These are phyloP conservation scores for Micropoecilia bifurca DNA, from an alignment of 2,797 vertebrate species.

Conservation along the genomic window DNA sequence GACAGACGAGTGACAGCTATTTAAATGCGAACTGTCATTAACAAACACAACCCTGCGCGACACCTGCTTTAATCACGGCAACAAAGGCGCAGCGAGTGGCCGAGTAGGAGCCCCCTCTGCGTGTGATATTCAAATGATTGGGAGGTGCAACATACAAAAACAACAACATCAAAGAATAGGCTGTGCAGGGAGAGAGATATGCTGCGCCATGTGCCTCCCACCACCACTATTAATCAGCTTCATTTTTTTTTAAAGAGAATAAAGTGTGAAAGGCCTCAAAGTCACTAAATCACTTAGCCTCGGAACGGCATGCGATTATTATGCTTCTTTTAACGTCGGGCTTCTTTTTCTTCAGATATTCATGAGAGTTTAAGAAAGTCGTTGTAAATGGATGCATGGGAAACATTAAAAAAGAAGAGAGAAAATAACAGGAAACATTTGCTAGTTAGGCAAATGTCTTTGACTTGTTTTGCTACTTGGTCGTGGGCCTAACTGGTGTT, in stretches of 20 bases:
- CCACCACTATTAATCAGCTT: constrained; percentile 76
- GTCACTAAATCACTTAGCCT: constrained; percentile 60
- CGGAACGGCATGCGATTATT: constrained; percentile 30
- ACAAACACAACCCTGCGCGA: constrained; percentile 82
- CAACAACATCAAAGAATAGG: constrained; percentile 90
- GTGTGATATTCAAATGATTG: constrained; percentile 94
- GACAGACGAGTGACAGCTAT: constrained; percentile 83
- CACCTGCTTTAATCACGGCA: constrained; percentile 86
- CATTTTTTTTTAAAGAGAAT: constrained; percentile 79
- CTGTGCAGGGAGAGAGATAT: constrained; percentile 48
- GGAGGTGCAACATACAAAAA: constrained; percentile 79
- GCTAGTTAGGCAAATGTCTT: neutral
- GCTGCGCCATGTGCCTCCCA: constrained; percentile 63
- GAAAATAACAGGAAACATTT: neutral
- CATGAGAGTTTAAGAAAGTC: neutral
- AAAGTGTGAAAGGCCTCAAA: constrained; percentile 62
- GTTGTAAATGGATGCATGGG: neutral
- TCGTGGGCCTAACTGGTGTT: constrained; percentile 43
- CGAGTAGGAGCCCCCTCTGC: constrained; percentile 75
- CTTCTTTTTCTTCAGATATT: neutral
- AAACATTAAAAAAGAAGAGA: constrained; percentile 1
- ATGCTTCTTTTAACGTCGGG: neutral
- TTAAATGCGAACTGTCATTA: constrained; percentile 85
- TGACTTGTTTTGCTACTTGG: constrained; percentile 27
- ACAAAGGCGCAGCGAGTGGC: constrained; percentile 81